Evolutionary conservation across 2,113 vertebrate species (phyloP), one percentile per base, ranked within the genome.

Genomic region (Dicaeum eximium): DNA sequence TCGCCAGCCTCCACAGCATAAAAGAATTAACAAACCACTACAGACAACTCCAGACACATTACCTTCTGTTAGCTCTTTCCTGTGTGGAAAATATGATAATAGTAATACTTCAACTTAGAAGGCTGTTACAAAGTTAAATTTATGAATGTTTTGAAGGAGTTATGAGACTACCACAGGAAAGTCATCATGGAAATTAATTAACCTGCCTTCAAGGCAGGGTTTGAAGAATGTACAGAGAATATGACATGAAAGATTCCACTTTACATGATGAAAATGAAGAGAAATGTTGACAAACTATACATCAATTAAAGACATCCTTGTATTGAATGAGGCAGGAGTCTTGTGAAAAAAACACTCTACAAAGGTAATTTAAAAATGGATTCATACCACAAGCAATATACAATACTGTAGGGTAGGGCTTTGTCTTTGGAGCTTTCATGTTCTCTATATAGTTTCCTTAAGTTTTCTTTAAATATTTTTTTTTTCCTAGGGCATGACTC

Each of bases 161-260:
- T 90, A 75, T 5, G 42, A 87, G 42, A 85, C 22, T 72, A 96
- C 79, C 54, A 75, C 81, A 74, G 91, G 47, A 93, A 96, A 96
- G 72, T 28, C 64, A 86, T 86, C 82, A 92, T 40, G 64, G 86
- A 95, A 97, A 92, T 95, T 96, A 97, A 97, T 96, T 95, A 96
- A 86, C 80, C 51, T 92, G 80, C 88, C 96, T 95, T 93, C 69
- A 78, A 93, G 94, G 88, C 75, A 93, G 64, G 72, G 72, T 92
- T 96, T 97, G 88, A 93, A 95, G 94, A 91, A 94, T 33, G 56
- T 48, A 84, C 60, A 88, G 88, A 86, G 86, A 94, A 47, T 66
- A 58, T 78, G 94, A 93, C 92, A 95, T 91, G 91, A 96, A 92
- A 93, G 92, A 80, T 88, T 86, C 47, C 40, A 62, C 83, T 94